Conservation (phyloP, 30 jellyfish, hydroid and myxozoan genomes). For the Aurelia coerulea region DNA sequence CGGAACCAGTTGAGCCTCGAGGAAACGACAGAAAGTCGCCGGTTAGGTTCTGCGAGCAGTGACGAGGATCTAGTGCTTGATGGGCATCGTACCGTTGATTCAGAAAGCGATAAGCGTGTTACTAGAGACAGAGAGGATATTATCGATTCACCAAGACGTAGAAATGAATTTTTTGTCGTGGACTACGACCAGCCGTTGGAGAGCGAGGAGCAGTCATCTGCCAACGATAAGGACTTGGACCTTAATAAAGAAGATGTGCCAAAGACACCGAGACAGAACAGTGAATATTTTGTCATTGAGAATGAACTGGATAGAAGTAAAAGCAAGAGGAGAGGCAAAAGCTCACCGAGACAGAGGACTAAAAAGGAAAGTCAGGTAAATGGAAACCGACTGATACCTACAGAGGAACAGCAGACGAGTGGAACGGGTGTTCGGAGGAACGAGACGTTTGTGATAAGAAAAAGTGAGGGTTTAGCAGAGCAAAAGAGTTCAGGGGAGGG, state of each 20-base stretch:
- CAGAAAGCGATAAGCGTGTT: not conserved
- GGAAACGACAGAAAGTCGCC: not conserved
- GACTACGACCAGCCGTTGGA: not conserved
- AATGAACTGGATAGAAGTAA: not conserved
- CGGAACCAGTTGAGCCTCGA: not conserved
- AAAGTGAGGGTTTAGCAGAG: not conserved
- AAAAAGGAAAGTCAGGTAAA: too few relatives aligned
- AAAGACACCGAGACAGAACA: constrained; percentile 11
- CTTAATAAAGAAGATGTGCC: not conserved
- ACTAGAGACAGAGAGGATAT: not conserved
- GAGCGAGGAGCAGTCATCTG: not conserved
- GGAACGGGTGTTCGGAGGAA: constrained; percentile 5
- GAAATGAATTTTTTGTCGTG: constrained; percentile 12
- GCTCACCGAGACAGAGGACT: too few relatives aligned
- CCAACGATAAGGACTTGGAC: not conserved
- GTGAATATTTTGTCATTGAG: constrained; percentile 29
- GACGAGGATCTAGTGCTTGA: not conserved
- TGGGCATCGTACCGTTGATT: not conserved
- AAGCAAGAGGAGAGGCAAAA: not conserved
- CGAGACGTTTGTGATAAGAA: constrained; percentile 33
- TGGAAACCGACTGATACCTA: too few relatives aligned
- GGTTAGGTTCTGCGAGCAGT: not conserved
- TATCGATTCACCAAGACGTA: constrained; percentile 6
- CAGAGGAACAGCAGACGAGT: too few relatives aligned
- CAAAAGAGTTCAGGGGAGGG: not conserved